Evolutionary conservation across 2,113 vertebrate genomes (phyloP), one percentile per base, ranked within the genome.

Genomic region (Corapipo altera): DNA sequence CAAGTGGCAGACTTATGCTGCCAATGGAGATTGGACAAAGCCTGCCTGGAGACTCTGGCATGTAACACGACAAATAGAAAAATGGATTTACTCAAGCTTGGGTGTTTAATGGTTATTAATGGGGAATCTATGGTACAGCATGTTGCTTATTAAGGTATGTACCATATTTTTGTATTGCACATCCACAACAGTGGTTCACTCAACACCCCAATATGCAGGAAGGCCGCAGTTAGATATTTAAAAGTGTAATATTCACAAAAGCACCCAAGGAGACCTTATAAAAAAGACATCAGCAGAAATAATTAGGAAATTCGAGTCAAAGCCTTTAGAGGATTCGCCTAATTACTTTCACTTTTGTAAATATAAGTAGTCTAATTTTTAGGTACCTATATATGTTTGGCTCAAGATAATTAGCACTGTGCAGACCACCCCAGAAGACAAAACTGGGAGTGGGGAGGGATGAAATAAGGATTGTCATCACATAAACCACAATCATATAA

Each of bases 1-100:
- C 48, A 95, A 91, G 89, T 49, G 79, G 51, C 82, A 97, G 82
- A 79, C 44, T 61, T 80, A 62, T 72, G 93, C 58, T 87, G 75
- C 13, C 39, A 88, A 35, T 51, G 59, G 52, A 66, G 77, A 90
- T 48, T 71, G 70, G 28, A 88, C 75, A 93, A 78, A 77, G 48
- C 52, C 76, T 93, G 52, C 92, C 84, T 96, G 59, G 80, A 93
- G 37, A 64, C 76, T 74, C 66, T 14, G 46, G 48, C 19, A 27
- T n/a, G 54, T 49, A 91, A 64, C 46, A 35, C 52, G 88, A 78
- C 88, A 88, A 91, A 95, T 3, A 89, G 51, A 86, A 92, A 95
- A 88, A 88, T 64, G 6, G 65, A 89, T 67, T 89, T 72, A 44
- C 67, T 83, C 74, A 33, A 11, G 48, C 41, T 96, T 79, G 59